Percentiles rank a stretch among this genome's conserved stretches.
These are phyloP conservation scores for Drosophila nigromelanica DNA, from an alignment of 1,140 invertebrate genomes.

Conservation along the genomic window DNA sequence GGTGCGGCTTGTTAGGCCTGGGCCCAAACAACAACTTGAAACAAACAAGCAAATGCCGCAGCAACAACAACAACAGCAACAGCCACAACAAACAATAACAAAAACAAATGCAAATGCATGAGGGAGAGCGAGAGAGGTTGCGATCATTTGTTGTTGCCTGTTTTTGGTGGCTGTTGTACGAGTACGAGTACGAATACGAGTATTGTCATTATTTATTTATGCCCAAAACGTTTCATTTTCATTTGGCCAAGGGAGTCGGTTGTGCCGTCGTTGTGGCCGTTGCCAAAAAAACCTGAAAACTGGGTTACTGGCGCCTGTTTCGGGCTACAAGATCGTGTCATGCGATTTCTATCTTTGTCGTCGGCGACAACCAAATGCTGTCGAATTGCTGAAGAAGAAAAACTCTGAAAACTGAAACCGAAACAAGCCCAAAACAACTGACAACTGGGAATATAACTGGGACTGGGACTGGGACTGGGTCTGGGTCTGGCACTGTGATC, in stretches of 20 bases:
- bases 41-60: conserved; percentile 74
- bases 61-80: conserved; percentile 43
- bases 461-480: conserved; percentile 21
- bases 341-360: conserved; percentile 81
- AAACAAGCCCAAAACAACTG: conserved; percentile 50
- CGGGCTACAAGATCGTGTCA: conserved; percentile 82
- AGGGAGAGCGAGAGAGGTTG: conserved; percentile 14
- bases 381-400: conserved; percentile 72
- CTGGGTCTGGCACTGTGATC: conserved; percentile 28
- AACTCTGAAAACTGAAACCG: conserved; percentile 47
- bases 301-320: conserved; percentile 82
- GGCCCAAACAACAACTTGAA: conserved; percentile 59
- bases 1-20: conserved; percentile 67
- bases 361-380: conserved; percentile 51
- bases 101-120: conserved; percentile 63
- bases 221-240: conserved; percentile 80
- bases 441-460: conserved; percentile 55
- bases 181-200: conserved; percentile 32
- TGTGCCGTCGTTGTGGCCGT: conserved; percentile 35
- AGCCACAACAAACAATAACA: conserved; percentile 9
- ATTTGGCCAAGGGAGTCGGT: conserved; percentile 74
- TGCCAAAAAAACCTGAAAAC: conserved; percentile 71
- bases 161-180: conserved; percentile 61
- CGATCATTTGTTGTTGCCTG: conserved; percentile 76
- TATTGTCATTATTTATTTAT: conserved; percentile 80